Percentiles rank a stretch among this genome's conserved stretches.
Conservation (phyloP, 2,888 invertebrate species). For the Conistra vaccinii region DNA sequence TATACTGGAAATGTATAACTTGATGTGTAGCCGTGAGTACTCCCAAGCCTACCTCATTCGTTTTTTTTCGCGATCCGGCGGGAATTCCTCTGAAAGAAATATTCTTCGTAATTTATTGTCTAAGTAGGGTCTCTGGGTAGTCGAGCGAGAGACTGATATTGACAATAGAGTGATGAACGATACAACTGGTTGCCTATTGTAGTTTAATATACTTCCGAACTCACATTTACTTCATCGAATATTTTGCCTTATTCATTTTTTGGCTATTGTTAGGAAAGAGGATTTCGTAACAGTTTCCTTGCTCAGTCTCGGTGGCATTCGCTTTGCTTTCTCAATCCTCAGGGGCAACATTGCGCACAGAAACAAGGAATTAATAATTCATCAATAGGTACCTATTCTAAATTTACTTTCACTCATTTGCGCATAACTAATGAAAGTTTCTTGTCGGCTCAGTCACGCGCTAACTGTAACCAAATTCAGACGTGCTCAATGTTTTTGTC, state of each 20-base stretch:
- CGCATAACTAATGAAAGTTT: constrained; percentile 38
- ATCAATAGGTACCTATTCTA: constrained; percentile 7
- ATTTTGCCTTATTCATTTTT: constrained; percentile 10
- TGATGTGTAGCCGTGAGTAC: no score
- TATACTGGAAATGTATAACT: no score
- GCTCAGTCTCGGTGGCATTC: not conserved
- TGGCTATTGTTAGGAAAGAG: not conserved
- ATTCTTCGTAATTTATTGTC: constrained; percentile 17
- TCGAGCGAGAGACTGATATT: constrained; percentile 5
- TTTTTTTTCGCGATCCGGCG: constrained; percentile 20
- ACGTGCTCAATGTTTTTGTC: constrained; percentile 24
- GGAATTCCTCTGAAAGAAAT: constrained; percentile 33
- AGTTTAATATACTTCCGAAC: constrained; percentile 7
- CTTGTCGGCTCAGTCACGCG: constrained; percentile 28
- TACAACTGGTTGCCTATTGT: constrained; percentile 32
- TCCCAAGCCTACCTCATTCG: constrained; percentile 15
- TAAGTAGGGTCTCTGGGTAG: constrained; percentile 12
- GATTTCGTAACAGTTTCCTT: not conserved
- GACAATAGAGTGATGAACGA: constrained; percentile 31
- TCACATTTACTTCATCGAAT: constrained; percentile 4
- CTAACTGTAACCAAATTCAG: constrained; percentile 19
- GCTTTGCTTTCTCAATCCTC: not conserved
- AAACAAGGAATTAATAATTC: not conserved
- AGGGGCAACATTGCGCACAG: not conserved
- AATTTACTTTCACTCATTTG: constrained; percentile 4